These are phyloP conservation scores for Neelides folsomi DNA, from an alignment of 2,888 invertebrate species.

Conservation along the genomic window DNA sequence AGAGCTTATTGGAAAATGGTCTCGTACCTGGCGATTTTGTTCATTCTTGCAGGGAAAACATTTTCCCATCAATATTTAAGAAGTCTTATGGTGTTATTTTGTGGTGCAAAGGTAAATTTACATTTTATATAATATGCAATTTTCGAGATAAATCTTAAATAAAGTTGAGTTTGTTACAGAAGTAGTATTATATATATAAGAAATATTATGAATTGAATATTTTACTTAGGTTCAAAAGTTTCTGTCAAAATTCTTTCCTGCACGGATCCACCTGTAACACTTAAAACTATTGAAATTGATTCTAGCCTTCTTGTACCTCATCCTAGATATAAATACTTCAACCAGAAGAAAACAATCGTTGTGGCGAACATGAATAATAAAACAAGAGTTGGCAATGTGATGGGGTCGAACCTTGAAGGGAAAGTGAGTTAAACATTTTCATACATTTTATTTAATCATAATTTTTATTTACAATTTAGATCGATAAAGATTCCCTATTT, in stretches of 20 bases:
- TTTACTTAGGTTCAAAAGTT: too few species aligned
- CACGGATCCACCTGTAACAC: neutral
- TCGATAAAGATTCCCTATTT: neutral
- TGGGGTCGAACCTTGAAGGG: neutral
- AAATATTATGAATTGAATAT: too few species aligned
- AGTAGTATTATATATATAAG: too few species aligned
- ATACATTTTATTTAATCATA: neutral
- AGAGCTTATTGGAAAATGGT: neutral
- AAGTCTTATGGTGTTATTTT: too few species aligned
- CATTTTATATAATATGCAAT: too few species aligned
- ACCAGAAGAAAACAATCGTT: constrained; percentile 1
- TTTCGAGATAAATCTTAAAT: too few species aligned
- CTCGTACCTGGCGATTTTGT: constrained; percentile 1
- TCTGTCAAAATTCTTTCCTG: neutral
- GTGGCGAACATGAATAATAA: neutral
- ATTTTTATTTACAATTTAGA: neutral
- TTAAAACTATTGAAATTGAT: neutral
- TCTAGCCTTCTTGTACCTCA: neutral
- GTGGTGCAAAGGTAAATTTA: too few species aligned
- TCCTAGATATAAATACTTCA: constrained; percentile 4
- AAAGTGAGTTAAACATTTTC: neutral
- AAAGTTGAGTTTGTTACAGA: too few species aligned
- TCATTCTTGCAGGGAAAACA: neutral
- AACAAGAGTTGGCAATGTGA: constrained; percentile 2
- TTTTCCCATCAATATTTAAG: too few species aligned